A percentile compares a stretch with the other conserved stretches of the same genome.
These are phyloP conservation scores for Slavum lentiscoides DNA, from an alignment of 2,888 invertebrate genomes.

Conservation along the genomic window DNA sequence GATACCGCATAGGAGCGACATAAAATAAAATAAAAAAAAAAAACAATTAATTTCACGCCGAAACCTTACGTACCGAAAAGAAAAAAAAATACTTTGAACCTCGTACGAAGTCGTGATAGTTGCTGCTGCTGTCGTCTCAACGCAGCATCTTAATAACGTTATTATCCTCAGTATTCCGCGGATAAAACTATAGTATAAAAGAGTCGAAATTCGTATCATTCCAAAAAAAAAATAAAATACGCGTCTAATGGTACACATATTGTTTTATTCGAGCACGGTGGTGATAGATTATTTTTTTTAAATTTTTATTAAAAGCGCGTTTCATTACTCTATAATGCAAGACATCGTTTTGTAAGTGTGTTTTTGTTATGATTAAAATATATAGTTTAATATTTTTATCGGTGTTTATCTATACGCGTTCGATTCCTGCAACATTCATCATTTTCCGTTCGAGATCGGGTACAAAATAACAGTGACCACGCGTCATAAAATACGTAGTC, in stretches of 20 bases:
- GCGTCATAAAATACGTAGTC: not conserved
- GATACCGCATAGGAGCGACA: not conserved
- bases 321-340: not conserved
- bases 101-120: not conserved
- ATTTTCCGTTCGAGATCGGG: not conserved
- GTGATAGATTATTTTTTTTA: not conserved
- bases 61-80: slow-evolving; percentile 10
- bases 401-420: too few relatives aligned
- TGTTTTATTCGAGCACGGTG: not conserved
- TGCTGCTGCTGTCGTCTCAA: not conserved
- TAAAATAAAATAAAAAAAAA: not conserved
- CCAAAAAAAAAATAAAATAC: not conserved
- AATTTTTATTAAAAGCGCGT: not conserved
- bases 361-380: not conserved
- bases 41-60: slow-evolving; percentile 25
- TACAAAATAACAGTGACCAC: not conserved
- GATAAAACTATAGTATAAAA: too few relatives aligned
- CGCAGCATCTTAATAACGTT: not conserved
- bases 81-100: not conserved
- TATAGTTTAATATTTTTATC: not conserved
- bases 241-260: not conserved
- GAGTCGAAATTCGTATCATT: not conserved
- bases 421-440: not conserved
- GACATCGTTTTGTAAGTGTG: slow-evolving; percentile 4
- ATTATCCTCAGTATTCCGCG: not conserved